These are phyloP conservation scores for Sphecodes monilicornis DNA, from an alignment of 2,888 invertebrate genomes.

Conservation along the genomic window DNA sequence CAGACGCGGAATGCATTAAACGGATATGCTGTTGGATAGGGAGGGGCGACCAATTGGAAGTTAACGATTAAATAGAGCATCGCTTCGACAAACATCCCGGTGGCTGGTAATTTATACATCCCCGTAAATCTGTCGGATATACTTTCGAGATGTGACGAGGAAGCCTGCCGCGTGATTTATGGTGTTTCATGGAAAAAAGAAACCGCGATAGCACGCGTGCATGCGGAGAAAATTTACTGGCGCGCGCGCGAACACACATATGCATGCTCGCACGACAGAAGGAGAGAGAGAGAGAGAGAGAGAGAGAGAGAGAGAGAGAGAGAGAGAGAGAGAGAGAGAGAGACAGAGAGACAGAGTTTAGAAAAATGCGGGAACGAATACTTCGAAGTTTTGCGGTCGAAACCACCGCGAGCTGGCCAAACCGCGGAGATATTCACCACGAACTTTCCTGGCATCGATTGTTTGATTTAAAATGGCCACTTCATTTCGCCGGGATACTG, in stretches of 20 bases:
- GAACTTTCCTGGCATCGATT: conserved; percentile 27
- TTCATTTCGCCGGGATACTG: not conserved
- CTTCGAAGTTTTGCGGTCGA: conserved; percentile 25
- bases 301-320: too few relatives aligned
- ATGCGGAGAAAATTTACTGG: conserved; percentile 51
- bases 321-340: too few relatives aligned
- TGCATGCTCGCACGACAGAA: too few relatives aligned
- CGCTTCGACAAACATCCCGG: conserved; percentile 46
- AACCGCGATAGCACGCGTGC: conserved; percentile 48
- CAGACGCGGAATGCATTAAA: not conserved
- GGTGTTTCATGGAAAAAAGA: not conserved
- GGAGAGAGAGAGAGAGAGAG: too few relatives aligned
- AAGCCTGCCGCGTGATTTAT: conserved; percentile 56
- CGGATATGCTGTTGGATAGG: not conserved
- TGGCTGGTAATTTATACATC: conserved; percentile 60
- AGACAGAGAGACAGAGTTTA: conserved; percentile 12
- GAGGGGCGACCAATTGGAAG: not conserved
- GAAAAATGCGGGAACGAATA: conserved; percentile 44
- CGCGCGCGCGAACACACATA: not conserved
- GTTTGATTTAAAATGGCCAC: conserved; percentile 20
- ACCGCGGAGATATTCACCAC: conserved; percentile 4
- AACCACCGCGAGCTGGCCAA: conserved; percentile 1
- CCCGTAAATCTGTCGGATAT: conserved; percentile 62
- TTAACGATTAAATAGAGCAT: conserved; percentile 34
- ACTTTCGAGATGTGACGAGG: conserved; percentile 61